Conservation (phyloP, 2,113 vertebrate species). For the Asarcornis scutulata region DNA sequence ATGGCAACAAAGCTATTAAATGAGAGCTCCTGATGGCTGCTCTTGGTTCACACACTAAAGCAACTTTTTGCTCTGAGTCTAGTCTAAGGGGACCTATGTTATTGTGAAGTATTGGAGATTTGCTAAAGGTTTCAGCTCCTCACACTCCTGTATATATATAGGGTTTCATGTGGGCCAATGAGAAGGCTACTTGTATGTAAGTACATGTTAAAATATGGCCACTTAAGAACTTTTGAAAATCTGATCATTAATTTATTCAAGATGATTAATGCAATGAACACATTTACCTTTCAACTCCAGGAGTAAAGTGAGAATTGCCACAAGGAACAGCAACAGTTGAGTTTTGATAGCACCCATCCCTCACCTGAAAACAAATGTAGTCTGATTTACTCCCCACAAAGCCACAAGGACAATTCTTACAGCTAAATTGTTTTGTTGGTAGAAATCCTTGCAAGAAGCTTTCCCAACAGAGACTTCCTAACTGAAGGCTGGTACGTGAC, state of each 20-base stretch:
- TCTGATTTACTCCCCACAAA: not conserved
- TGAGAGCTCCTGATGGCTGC: not conserved
- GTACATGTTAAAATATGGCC: not conserved
- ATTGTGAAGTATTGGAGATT: not conserved
- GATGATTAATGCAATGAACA: not conserved
- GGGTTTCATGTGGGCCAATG: not conserved
- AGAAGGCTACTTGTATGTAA: not conserved
- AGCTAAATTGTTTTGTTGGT: not conserved
- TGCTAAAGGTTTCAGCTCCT: not conserved
- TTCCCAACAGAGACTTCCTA: not conserved
- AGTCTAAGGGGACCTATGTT: not conserved
- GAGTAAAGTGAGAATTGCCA: not conserved
- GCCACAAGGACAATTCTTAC: not conserved
- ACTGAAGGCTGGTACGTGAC: not conserved
- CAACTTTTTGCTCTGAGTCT: not conserved
- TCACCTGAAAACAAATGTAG: not conserved
- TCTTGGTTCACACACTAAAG: not conserved
- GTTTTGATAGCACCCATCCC: not conserved
- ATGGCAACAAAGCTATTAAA: not conserved
- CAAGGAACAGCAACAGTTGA: not conserved
- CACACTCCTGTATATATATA: not conserved
- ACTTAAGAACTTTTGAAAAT: not conserved
- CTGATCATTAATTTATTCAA: not conserved
- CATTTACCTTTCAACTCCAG: not conserved
- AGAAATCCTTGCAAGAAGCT: not conserved